Percentiles rank a stretch among this genome's conserved stretches.
phyloP scores from a whole-genome alignment of 2,797 vertebrate genomes.

The Lagorchestes hirsutus region DNA sequence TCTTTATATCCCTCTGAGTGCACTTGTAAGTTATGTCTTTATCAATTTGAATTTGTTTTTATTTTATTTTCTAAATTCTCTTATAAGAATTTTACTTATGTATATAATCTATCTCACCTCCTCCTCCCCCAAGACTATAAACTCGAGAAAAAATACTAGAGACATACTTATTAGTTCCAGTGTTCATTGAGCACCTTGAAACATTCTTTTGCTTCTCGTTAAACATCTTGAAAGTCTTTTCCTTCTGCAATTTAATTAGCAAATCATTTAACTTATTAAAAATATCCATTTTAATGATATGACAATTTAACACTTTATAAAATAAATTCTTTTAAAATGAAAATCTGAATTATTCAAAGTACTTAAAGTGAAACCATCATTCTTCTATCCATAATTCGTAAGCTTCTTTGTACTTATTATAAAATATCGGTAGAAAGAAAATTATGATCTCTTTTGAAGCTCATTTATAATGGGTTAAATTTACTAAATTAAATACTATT shows the following conservation, averaged over 20 bases:
- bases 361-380: background rate
- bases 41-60: background rate
- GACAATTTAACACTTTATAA: background rate
- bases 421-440: slow-evolving; percentile 11
- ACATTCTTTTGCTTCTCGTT: background rate
- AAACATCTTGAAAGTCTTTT: background rate
- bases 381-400: background rate
- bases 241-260: background rate
- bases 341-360: background rate
- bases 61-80: background rate
- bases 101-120: background rate
- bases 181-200: background rate
- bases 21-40: background rate
- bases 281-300: background rate
- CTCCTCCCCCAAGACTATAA: background rate
- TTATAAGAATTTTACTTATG: background rate
- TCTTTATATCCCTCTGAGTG: background rate
- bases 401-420: background rate
- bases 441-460: slow-evolving; percentile 65
- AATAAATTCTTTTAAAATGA: background rate
- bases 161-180: background rate
- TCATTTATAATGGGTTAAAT: slow-evolving; percentile 63
- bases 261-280: background rate
- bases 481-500: slow-evolving; percentile 69
- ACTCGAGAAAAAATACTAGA: background rate